Conservation (phyloP, 2,888 invertebrate species). For the Brachyptera risi region DNA sequence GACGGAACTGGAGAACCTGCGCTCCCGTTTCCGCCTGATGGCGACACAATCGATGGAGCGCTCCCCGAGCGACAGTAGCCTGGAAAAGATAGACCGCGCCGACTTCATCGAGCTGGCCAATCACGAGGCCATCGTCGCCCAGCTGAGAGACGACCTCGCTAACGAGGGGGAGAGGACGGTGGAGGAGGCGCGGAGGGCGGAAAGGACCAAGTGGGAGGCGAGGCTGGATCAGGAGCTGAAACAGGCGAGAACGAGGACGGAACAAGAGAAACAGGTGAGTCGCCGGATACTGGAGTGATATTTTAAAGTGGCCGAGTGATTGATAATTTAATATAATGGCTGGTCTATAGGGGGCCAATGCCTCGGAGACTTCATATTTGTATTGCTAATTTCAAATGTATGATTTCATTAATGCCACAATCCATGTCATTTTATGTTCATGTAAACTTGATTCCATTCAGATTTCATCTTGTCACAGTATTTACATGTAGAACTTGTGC, state of each 20-base stretch:
- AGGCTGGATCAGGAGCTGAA: constrained; percentile 48
- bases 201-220: constrained; percentile 50
- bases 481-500: no score
- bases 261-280: constrained; percentile 52
- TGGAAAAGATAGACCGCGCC: constrained; percentile 67
- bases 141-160: constrained; percentile 63
- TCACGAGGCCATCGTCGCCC: constrained; percentile 63
- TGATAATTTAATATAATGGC: no score
- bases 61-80: constrained; percentile 71
- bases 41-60: constrained; percentile 67
- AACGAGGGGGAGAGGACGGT: constrained; percentile 51
- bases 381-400: no score
- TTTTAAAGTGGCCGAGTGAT: no score
- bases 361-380: no score
- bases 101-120: constrained; percentile 56
- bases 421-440: no score
- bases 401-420: no score
- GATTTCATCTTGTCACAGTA: no score
- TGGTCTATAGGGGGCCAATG: no score
- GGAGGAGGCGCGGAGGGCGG: constrained; percentile 49
- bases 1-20: constrained; percentile 70
- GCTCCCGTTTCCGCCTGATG: constrained; percentile 70
- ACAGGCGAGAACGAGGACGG: constrained; percentile 48
- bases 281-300: no score
- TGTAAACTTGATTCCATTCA: no score